Percentiles rank a stretch among this genome's conserved stretches.
Conservation (phyloP, 2,113 vertebrate genomes). For the Greenwoodochromis staneri region DNA sequence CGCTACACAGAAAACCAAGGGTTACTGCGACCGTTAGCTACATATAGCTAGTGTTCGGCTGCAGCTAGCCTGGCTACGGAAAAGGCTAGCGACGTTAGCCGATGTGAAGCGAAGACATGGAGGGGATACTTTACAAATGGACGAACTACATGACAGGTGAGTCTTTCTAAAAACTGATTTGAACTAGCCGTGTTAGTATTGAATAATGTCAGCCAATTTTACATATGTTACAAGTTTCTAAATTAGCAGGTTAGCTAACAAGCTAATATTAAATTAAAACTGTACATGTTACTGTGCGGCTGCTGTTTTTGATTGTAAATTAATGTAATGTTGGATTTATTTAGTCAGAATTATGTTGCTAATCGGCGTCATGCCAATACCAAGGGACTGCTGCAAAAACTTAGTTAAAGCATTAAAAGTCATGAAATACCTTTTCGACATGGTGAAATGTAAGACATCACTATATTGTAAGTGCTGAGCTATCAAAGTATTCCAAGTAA, state of each 20-base stretch:
- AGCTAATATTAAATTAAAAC: neutral
- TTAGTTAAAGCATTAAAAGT: neutral
- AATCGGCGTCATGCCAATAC: no score
- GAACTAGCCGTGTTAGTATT: neutral
- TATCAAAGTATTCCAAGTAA: neutral
- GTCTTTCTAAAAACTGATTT: neutral
- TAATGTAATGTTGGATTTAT: neutral
- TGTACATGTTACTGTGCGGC: neutral
- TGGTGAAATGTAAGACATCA: neutral
- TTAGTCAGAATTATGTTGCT: neutral
- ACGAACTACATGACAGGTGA: conserved; percentile 97
- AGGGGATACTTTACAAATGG: conserved; percentile 93
- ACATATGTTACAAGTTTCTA: neutral
- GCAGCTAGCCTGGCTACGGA: neutral
- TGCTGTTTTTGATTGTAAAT: neutral
- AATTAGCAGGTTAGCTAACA: neutral
- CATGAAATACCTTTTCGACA: neutral
- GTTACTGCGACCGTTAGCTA: neutral
- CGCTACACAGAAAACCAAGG: no score
- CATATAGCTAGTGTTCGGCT: neutral
- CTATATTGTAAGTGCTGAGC: neutral
- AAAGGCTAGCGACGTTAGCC: neutral
- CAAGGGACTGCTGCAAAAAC: neutral
- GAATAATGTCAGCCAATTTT: neutral
- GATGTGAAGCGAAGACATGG: conserved; percentile 70